Evolutionary conservation across 2,888 invertebrate genomes (phyloP), one percentile per base, ranked within the genome.

Genomic region (Theretra japonica): DNA sequence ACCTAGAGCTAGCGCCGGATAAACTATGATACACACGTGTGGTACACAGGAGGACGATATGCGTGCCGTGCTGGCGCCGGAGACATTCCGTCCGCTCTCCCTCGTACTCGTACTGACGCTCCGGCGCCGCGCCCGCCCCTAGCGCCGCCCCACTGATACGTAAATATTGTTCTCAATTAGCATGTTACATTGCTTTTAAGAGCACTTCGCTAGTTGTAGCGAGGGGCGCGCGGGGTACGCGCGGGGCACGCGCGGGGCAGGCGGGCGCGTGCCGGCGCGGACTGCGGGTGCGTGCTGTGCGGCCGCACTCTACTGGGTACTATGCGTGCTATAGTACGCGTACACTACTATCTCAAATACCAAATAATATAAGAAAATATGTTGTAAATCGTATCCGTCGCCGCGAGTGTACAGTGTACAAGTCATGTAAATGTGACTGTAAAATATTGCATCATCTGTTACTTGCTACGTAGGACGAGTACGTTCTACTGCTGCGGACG

Each of bases 1-100:
- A 19, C 19, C 23, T 58, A 70, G 25, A n/a, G 23, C 25, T 28
- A 25, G 19, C 69, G 57, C 70, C 21, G 70, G 69, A 33, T 60
- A 69, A 72, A 60, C 69, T 50, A 60, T 53, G 23, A 69, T 59
- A 68, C 30, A 60, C 69, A 69, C 58, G 28, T 71, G 41, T 41
- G 48, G 33, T 71, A 71, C 65, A 41, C 62, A 41, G 33, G n/a
- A 62, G 65, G 58, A 72, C 68, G 71, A 72, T 72, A 72, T 72
- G 71, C 58, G 71, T 59, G n/a, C 53, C 69, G 28, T n/a, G 57
- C 56, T 19, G 28, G 21, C 69, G 41, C 7, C 60, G 17, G 25
- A n/a, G n/a, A 25, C 59, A 28, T 15, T 19, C 60, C 6, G 6
- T 30, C 28, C n/a, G n/a, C n/a, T n/a, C n/a, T n/a, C n/a, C n/a